phyloP scores from a whole-genome alignment of 1,140 invertebrate genomes.

The Pteromalus puparum region DNA sequence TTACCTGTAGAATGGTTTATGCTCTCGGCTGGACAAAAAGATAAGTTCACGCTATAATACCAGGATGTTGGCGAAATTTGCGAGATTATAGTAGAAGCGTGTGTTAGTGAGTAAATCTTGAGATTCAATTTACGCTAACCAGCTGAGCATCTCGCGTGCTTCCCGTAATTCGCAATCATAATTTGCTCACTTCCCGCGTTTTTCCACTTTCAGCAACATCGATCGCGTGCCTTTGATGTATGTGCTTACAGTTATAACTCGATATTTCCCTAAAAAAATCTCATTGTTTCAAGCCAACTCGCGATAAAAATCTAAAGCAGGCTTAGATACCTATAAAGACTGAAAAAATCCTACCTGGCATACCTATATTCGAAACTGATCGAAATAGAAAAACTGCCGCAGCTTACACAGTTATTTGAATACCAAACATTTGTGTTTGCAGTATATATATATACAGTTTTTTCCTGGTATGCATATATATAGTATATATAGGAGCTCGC shows the following conservation, averaged over 20 bases:
- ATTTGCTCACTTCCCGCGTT: constrained; percentile 3
- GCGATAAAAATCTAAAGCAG: too few relatives aligned
- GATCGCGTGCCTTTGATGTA: background rate
- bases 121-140: too few relatives aligned
- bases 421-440: background rate
- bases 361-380: too few relatives aligned
- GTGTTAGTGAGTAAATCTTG: too few relatives aligned
- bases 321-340: too few relatives aligned
- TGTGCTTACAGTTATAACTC: background rate
- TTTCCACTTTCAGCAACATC: constrained; percentile 6
- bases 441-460: background rate
- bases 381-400: background rate
- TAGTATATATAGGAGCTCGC: background rate
- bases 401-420: background rate
- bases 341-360: background rate
- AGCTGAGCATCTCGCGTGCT: background rate
- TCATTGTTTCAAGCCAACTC: too few relatives aligned
- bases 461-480: background rate
- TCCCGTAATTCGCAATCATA: constrained; percentile 6
- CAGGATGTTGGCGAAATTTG: too few relatives aligned
- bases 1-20: too few relatives aligned
- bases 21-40: too few relatives aligned
- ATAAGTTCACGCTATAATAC: too few relatives aligned
- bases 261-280: too few relatives aligned
- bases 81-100: too few relatives aligned